Evolutionary conservation across 2,113 vertebrate species (phyloP), one percentile per base, ranked within the genome.

Genomic region (Leiothrix lutea): DNA sequence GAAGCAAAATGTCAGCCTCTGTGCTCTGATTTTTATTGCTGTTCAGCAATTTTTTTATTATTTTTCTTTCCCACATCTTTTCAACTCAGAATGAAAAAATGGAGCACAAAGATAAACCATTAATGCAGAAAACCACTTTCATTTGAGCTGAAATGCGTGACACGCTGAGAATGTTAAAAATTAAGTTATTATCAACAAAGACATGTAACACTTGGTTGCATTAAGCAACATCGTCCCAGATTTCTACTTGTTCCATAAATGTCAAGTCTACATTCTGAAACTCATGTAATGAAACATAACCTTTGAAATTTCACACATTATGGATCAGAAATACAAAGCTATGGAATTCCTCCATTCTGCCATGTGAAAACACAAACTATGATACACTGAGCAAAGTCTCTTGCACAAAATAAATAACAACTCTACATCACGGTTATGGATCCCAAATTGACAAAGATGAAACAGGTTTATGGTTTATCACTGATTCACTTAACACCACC

Each of bases 271-370:
- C 90, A 71, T 86, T 91, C 80, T 91, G 69, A 97, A 97, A 94
- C 53, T 71, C n/a, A 1, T 61, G 87, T 90, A 53, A 60, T 62
- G 62, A 86, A 95, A 95, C 66, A 91, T 90, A 97, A 97, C 91
- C 97, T 98, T 98, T 95, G 75, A 96, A 96, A 97, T 97, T 96
- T 96, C 93, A 97, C 93, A 93, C 88, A 90, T 93, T 93, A 86
- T 16, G 44, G 94, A 96, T 95, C 83, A 96, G 95, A 97, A 94
- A 95, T 62, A 79, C n/a, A 95, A 95, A 96, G 79, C 45, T 87
- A 96, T 25, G 54, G 90, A 96, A 86, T 78, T 45, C 57, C 70
- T 94, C 73, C 61, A 2, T 60, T 97, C 91, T 96, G 73, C 58
- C 61, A 81, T 35, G 70, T 47, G 66, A 93, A 89, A 96, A 96